phyloP scores from a whole-genome alignment of 2,797 vertebrate species.

The Tamandua tetradactyla region DNA sequence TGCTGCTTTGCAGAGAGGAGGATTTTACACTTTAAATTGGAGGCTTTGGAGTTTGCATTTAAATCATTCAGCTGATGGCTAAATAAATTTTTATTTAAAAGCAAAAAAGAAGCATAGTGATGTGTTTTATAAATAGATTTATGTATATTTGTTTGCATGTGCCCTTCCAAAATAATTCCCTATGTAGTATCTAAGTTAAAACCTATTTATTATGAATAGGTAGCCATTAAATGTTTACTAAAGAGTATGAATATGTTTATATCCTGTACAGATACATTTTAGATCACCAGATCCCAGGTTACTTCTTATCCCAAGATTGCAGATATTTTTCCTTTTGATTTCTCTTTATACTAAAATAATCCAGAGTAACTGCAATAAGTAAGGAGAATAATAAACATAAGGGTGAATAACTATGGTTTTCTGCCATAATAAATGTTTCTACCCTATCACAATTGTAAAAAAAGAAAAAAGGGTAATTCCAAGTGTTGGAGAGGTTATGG shows the following conservation, averaged over 20 bases:
- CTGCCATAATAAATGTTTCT: too few species aligned
- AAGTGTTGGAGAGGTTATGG: too few species aligned
- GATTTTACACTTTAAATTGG: constrained; percentile 83
- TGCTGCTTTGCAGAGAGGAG: constrained; percentile 70
- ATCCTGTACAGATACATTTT: constrained; percentile 81
- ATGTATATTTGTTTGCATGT: constrained; percentile 83
- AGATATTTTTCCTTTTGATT: constrained; percentile 65
- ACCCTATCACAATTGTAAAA: too few species aligned
- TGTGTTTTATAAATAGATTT: constrained; percentile 81
- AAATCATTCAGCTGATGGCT: constrained; percentile 72
- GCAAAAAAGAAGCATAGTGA: constrained; percentile 66
- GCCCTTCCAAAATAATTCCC: constrained; percentile 83
- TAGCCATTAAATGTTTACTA: constrained; percentile 83
- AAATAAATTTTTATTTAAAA: constrained; percentile 84
- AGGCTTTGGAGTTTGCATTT: constrained; percentile 68
- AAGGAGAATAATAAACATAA: constrained; percentile 40
- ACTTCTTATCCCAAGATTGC: constrained; percentile 73
- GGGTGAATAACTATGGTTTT: too few species aligned
- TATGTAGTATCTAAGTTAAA: constrained; percentile 85
- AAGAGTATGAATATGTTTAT: constrained; percentile 84
- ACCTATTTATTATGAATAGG: constrained; percentile 84
- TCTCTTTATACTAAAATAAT: constrained; percentile 80
- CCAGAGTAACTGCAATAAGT: constrained; percentile 67
- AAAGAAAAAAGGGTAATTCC: too few species aligned
- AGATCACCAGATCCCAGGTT: constrained; percentile 67